Base-by-base conservation (phyloP, 2,113 vertebrate genomes). In the Limanda limanda region DNA sequence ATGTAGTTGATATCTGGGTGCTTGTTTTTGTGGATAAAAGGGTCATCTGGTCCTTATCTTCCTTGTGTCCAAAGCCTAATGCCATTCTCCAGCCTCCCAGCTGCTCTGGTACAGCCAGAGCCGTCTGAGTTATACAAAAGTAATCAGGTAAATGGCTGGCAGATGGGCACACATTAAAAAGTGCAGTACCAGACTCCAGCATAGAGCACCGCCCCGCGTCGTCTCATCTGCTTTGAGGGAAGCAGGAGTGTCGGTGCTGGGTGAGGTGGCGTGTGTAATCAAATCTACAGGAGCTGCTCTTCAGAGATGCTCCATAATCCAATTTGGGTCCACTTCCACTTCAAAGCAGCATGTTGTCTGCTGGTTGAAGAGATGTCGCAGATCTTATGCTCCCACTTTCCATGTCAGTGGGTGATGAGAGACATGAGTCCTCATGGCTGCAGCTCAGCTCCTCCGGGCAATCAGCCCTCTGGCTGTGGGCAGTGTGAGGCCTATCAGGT, bases 91-190 rank as follows among this genome's bases (percentile, higher is more conserved):
- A 58, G 76, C 69, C 65, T 68, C 69, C 21, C 70, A 74, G 80
- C 79, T 74, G 69, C 78, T 65, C 73, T 71, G 71, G 64, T 79
- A 82, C 78, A 84, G 83, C 70, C 56, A 7, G 71, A 74, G 76
- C 74, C 84, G 67, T 80, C 78, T 75, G 79, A 81, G 61, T 63
- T 65, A 69, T 71, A 59, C 71, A 59, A n/a, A 63, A 81, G 82
- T 89, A 89, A 93, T 94, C 92, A 92, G 86, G 85, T 88, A 92
- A 93, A 88, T 92, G 85, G 84, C 83, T 83, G 85, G 78, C 88
- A 87, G 84, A 90, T 87, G 88, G 88, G 78, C 79, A 81, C 68
- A 74, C 74, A 75, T 85, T 84, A 88, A 82, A 68, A 78, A 52
- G 47, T 64, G 37, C 70, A 74, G 74, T 35, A 59, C 74, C 81